Evolutionary conservation across 2,888 invertebrate genomes (phyloP).

Genomic region (Noctua fimbriata): DNA sequence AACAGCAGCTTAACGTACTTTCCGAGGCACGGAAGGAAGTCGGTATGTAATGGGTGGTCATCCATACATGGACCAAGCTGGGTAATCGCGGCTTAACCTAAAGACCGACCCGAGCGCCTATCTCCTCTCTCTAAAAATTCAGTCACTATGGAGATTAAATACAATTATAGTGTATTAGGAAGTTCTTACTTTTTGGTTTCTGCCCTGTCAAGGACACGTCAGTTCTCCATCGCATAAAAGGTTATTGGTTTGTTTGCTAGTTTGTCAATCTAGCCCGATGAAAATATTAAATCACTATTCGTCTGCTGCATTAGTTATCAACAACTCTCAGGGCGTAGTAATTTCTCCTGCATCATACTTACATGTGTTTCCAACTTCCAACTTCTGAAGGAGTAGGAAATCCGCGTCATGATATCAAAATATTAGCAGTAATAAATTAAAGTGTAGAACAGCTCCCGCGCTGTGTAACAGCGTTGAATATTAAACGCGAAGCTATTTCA

Average conservation of each 20-base stretch:
- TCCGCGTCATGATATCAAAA: neutral
- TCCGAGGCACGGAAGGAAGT: too few species aligned
- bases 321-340: neutral
- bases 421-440: neutral
- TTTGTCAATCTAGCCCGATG: neutral
- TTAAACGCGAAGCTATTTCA: slow-evolving; percentile 70
- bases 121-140: too few species aligned
- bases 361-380: neutral
- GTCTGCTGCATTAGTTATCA: neutral
- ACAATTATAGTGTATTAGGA: neutral
- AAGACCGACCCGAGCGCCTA: too few species aligned
- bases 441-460: slow-evolving; percentile 56
- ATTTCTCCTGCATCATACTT: neutral
- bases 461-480: slow-evolving; percentile 68
- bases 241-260: neutral
- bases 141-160: neutral
- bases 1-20: too few species aligned
- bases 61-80: too few species aligned
- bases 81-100: too few species aligned
- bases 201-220: neutral
- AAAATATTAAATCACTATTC: neutral
- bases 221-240: neutral
- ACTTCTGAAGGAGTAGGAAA: neutral
- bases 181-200: neutral
- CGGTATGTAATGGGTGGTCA: too few species aligned